Percentiles rank a stretch among this genome's conserved stretches.
These are phyloP conservation scores for Drosophila bunnanda DNA, from an alignment of 2,888 invertebrate genomes.

Conservation along the genomic window DNA sequence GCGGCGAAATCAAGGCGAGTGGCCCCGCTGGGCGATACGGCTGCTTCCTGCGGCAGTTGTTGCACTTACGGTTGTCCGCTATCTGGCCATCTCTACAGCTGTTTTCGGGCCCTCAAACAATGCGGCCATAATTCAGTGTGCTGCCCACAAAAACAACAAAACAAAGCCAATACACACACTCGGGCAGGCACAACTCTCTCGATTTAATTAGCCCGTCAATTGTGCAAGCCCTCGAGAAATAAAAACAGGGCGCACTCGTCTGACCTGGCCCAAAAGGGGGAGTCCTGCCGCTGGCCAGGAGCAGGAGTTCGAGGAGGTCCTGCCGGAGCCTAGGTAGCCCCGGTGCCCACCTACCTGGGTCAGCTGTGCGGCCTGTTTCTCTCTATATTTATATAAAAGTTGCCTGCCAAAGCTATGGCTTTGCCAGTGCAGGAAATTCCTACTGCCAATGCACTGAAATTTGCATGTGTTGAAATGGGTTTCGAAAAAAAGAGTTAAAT, in stretches of 20 bases:
- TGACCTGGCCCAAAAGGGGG: conserved; percentile 9
- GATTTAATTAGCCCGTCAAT: conserved; percentile 75
- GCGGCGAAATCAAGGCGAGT: conserved; percentile 75
- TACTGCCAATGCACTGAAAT: background rate
- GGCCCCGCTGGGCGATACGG: conserved; percentile 68
- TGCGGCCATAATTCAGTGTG: conserved; percentile 66
- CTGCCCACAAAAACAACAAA: conserved; percentile 37
- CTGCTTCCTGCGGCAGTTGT: conserved; percentile 62
- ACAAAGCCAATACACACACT: conserved; percentile 24
- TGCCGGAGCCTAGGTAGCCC: background rate
- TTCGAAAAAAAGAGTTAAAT: background rate
- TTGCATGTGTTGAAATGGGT: background rate
- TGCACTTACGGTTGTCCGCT: conserved; percentile 62
- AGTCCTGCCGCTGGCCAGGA: background rate
- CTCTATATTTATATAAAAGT: background rate
- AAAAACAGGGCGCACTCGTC: background rate
- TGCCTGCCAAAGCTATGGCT: background rate
- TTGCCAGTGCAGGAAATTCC: background rate
- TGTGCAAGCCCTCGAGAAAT: conserved; percentile 51
- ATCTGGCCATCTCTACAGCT: conserved; percentile 60
- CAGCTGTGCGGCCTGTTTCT: background rate
- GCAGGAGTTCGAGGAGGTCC: background rate
- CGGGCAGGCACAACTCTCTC: conserved; percentile 37
- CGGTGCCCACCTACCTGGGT: background rate
- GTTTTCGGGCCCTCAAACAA: conserved; percentile 58